Base-by-base conservation (phyloP, 2,797 vertebrate species). In the Bradypodion ventrale region DNA sequence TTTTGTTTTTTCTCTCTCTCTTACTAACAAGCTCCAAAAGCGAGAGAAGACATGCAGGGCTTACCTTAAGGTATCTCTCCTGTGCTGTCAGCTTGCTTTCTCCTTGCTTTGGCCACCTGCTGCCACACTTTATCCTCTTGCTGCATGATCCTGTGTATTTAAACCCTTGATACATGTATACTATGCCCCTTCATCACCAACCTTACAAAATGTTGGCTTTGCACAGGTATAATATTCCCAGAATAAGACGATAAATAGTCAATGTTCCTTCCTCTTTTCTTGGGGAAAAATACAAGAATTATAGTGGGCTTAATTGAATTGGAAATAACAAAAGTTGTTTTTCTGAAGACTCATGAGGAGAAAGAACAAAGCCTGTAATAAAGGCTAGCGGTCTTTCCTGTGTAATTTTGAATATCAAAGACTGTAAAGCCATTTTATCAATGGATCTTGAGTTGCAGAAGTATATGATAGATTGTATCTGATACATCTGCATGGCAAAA, bases 11-110 rank as follows among this genome's bases (percentile, higher is more conserved):
- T 94, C 96, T 93, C n/a, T 96, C 95, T 94, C 96, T 95, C 93
- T 96, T 94, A 96, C 95, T 95, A 96, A 97, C 98, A 99, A 99
- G 98, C 98, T 99, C 97, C 98, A 99, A 99, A 99, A 99, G 95
- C 98, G 98, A 97, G 98, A 99, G 97, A 97, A 98, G 98, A 99
- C 98, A 96, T 99, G 98, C 98, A 99, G 98, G 97, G 98, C 98
- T 95, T 99, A 99, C 96, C 98, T 99, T 97, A 99, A 99, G 98
- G 98, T 99, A 99, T 97, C 96, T 97, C 95, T 97, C 97, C 97
- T 95, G 96, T 94, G 96, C 96, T 96, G 94, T 96, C 94, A 94
- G 95, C 95, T 96, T 96, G 94, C 96, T 95, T 94, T 95, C 89
- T 95, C 93, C 96, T 95, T 95, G 93, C 94, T 95, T 95, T 95